Evolutionary conservation across 2,888 invertebrate species (phyloP), one percentile per base, ranked within the genome.

Genomic region (Lutraria lutraria): DNA sequence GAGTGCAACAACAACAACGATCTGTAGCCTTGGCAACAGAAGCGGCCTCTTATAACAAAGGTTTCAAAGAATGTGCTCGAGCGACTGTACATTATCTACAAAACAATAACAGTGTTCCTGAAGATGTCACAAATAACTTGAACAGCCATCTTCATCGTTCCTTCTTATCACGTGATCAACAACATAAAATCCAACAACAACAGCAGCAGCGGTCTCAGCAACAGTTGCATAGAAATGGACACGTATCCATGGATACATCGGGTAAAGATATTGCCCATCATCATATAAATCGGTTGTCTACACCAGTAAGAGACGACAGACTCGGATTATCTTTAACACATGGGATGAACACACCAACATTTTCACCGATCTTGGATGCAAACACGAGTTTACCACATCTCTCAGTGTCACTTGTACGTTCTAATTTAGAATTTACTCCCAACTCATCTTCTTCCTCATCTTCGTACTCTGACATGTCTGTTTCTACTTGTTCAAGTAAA

Each of bases 281-380:
- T 25, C 63, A 31, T 25, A 16, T 76, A 2, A 31, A 76, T 76
- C 29, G 34, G 15, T 76, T 76, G 19, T 76, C 76, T 12, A 76
- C 76, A 76, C 76, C 76, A 15, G 10, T 76, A 0, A 76, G 34
- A 76, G 76, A 34, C 29, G 19, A 31, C 34, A 76, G 76, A 16
- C 34, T 31, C 1, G 34, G 34, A 8, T 19, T 76, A 21, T 34
- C 29, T 76, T 21, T 3, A 6, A 21, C 56, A 19, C 34, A 31
- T 31, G 76, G 29, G 31, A 76, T 76, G 34, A 76, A 34, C 34
- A 76, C 34, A 19, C 76, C 76, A 76, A 34, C 76, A 19, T 76
- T 76, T 76, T 76, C 76, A 76, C 76, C 76, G 8, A 76, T 76
- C 34, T 15, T 76, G 15, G 76, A 76, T 76, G 31, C 76, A 76